A percentile compares a stretch with the other conserved stretches of the same genome.
These are phyloP conservation scores for Anhinga anhinga DNA, from an alignment of 2,113 vertebrate species.

Conservation along the genomic window DNA sequence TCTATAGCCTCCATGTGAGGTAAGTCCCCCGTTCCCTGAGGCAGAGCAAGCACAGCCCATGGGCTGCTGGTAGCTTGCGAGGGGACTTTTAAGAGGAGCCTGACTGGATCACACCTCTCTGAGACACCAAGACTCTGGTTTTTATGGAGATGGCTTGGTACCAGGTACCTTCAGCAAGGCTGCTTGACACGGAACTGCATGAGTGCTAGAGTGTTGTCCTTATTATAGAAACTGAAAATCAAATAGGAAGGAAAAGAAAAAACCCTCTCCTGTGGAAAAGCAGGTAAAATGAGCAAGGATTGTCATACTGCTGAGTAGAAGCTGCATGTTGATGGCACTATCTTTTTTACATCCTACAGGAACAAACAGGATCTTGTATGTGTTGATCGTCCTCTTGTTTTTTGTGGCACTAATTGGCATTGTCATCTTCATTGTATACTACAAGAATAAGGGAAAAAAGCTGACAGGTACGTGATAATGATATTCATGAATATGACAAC, in stretches of 20 bases:
- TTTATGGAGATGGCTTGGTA: background rate
- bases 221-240: background rate
- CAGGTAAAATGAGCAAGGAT: background rate
- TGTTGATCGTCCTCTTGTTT: slow-evolving; percentile 66
- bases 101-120: background rate
- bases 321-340: background rate
- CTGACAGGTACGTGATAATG: slow-evolving; percentile 70
- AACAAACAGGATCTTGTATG: slow-evolving; percentile 56
- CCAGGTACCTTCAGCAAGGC: background rate
- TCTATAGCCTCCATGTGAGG: background rate
- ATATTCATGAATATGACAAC: background rate
- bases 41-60: background rate
- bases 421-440: slow-evolving; percentile 60
- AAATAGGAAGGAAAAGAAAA: background rate
- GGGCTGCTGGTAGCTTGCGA: background rate
- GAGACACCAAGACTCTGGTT: background rate
- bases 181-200: background rate
- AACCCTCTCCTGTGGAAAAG: background rate
- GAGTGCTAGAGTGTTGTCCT: background rate
- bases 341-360: slow-evolving; percentile 50
- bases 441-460: slow-evolving; percentile 74
- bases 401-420: slow-evolving; percentile 64
- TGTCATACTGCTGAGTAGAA: background rate
- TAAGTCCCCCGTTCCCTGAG: background rate
- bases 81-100: background rate